These are phyloP conservation scores for Salvelinus alpinus DNA, from an alignment of 2,113 vertebrate genomes.

Conservation along the genomic window DNA sequence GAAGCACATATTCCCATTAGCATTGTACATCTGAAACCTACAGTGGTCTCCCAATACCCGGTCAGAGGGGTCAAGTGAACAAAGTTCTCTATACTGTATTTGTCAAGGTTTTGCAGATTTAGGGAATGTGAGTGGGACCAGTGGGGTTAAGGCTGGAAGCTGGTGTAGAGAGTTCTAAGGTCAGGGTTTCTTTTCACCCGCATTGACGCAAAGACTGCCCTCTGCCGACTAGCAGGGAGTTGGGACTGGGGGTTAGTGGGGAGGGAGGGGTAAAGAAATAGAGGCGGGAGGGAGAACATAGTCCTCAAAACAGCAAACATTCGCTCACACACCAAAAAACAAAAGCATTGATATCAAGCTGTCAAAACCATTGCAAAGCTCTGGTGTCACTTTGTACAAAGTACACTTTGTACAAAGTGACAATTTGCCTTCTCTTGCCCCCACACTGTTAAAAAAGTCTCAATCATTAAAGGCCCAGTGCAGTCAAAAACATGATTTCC, in stretches of 20 bases:
- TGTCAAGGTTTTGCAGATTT: slow-evolving; percentile 39
- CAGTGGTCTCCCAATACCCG: slow-evolving; percentile 51
- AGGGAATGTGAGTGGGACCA: slow-evolving; percentile 15
- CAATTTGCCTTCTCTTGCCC: slow-evolving; percentile 61
- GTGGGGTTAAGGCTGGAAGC: slow-evolving; percentile 78
- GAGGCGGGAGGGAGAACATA: slow-evolving; percentile 41
- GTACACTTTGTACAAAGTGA: slow-evolving; percentile 78
- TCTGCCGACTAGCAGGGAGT: neutral
- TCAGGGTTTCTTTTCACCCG: slow-evolving; percentile 51
- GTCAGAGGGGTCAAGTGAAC: neutral
- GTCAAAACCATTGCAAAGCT: slow-evolving; percentile 49
- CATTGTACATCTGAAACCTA: slow-evolving; percentile 74
- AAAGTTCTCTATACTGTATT: neutral
- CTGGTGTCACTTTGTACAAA: slow-evolving; percentile 55
- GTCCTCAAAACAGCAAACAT: slow-evolving; percentile 68
- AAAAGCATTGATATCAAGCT: slow-evolving; percentile 57
- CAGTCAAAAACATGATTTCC: no score
- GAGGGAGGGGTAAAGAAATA: slow-evolving; percentile 25
- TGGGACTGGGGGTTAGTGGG: slow-evolving; percentile 18
- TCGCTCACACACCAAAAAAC: slow-evolving; percentile 44
- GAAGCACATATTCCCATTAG: slow-evolving; percentile 77
- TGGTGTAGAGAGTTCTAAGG: slow-evolving; percentile 65
- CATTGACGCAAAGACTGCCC: slow-evolving; percentile 52
- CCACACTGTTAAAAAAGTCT: slow-evolving; percentile 16
- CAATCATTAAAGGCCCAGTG: slow-evolving; percentile 6